Evolutionary conservation across 2,888 invertebrate species (phyloP).

Genomic region (Spodoptera littoralis): DNA sequence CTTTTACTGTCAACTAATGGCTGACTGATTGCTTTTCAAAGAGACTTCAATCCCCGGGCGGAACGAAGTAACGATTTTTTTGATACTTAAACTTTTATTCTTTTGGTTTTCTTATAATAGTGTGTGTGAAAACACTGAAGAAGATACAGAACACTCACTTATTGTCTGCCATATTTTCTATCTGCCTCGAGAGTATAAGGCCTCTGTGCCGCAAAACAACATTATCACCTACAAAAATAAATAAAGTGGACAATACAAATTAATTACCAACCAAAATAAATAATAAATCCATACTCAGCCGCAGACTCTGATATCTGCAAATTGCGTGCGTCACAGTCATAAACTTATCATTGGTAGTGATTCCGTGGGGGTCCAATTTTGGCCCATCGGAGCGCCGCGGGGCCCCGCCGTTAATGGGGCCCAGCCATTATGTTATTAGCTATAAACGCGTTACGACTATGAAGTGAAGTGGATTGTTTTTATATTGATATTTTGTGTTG

Average conservation of each 20-base stretch:
- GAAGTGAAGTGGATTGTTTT: slow-evolving; percentile 52
- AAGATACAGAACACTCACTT: no score
- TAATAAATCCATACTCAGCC: slow-evolving; percentile 15
- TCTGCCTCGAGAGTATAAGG: no score
- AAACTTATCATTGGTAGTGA: slow-evolving; percentile 77
- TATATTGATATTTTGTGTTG: slow-evolving; percentile 57
- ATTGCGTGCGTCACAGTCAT: slow-evolving; percentile 74
- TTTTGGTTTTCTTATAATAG: no score
- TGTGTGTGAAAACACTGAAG: no score
- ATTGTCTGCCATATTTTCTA: no score
- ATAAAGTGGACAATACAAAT: not conserved
- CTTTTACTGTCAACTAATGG: no score
- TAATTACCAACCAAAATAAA: slow-evolving; percentile 14
- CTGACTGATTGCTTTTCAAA: no score
- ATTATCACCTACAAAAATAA: no score
- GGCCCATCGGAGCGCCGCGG: slow-evolving; percentile 72
- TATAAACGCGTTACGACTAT: slow-evolving; percentile 55
- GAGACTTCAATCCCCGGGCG: no score
- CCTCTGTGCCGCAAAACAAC: no score
- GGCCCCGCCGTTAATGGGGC: slow-evolving; percentile 71
- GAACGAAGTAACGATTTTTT: no score
- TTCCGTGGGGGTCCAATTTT: slow-evolving; percentile 78
- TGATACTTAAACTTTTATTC: no score
- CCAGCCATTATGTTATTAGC: slow-evolving; percentile 60
- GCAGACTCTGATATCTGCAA: slow-evolving; percentile 61